Conservation (phyloP, 2,797 vertebrate genomes). For the Hippoglossus hippoglossus region DNA sequence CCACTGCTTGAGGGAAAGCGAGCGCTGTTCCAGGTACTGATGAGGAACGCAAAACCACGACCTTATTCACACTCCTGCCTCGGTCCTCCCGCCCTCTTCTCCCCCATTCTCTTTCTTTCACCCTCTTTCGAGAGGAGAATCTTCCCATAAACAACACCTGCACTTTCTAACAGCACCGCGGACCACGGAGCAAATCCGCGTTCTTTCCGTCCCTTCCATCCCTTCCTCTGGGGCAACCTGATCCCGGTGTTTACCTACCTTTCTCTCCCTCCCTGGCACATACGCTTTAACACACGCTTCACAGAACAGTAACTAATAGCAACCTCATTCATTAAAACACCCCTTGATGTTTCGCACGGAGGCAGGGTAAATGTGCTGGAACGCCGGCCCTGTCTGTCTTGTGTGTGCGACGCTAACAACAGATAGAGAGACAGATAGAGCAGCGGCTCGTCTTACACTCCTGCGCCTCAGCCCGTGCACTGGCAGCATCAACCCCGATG, state of each 20-base stretch:
- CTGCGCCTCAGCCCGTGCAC: constrained; percentile 23
- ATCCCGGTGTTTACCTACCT: constrained; percentile 60
- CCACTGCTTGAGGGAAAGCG: constrained; percentile 45
- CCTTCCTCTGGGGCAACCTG: constrained; percentile 54
- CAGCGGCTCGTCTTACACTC: constrained; percentile 61
- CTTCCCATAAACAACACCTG: constrained; percentile 60
- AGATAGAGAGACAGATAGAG: constrained; percentile 70
- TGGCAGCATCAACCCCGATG: constrained; percentile 36
- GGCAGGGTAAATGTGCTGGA: constrained; percentile 84
- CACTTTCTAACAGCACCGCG: constrained; percentile 21
- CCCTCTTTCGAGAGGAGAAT: constrained; percentile 17
- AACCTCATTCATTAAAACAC: constrained; percentile 84
- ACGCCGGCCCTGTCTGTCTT: constrained; percentile 70
- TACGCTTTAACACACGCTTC: constrained; percentile 68
- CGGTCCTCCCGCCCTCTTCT: constrained; percentile 15
- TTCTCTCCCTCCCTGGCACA: constrained; percentile 33
- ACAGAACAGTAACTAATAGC: constrained; percentile 86
- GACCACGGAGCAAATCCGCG: constrained; percentile 29
- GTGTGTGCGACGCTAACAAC: constrained; percentile 61
- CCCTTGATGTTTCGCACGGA: constrained; percentile 81
- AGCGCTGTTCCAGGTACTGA: constrained; percentile 51
- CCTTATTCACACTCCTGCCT: constrained; percentile 29
- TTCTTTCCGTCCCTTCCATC: constrained; percentile 48
- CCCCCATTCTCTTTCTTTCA: not conserved
- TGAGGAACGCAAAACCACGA: constrained; percentile 67